Evolutionary conservation across 2,797 vertebrate genomes (phyloP), one percentile per base, ranked within the genome.

Genomic region (Peromyscus melanophrys): DNA sequence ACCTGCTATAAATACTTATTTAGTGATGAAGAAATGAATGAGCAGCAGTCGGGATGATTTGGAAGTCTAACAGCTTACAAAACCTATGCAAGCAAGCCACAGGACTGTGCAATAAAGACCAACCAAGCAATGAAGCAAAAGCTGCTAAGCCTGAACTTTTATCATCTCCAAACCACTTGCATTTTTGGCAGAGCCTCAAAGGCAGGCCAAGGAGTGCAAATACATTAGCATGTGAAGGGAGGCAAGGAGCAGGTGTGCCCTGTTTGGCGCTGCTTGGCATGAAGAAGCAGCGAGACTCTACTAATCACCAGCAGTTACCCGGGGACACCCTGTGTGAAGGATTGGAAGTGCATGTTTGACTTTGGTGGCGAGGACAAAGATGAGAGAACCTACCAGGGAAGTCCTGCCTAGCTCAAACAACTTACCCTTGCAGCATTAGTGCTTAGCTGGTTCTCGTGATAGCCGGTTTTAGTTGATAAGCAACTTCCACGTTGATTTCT

Each of bases 41-140:
- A 69, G 71, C 57, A 55, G 43, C 34, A 67, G 57, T n/a, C 76
- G 16, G n/a, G 61, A 61, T 83, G 21, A 57, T 49, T 88, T 81
- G 46, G 65, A 92, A 91, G 78, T 57, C 27, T 52, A 1, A 14
- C 71, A 57, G 10, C 69, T n/a, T 84, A 43, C 83, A 76, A 65
- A 92, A 46, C 63, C 69, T 78, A 40, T 73, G 59, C 65, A 71
- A 73, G 59, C 71, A 71, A 73, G 43, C 69, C 25, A 61, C 40
- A 55, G 9, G 14, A n/a, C 40, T 61, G 4, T 78, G 73, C 49
- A 95, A 65, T 77, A 78, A 87, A 73, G 59, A 78, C 52, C 31
- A 46, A 76, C 40, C 57, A 87, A 88, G 81, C 61, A 31, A 96
- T 71, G 81, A 82, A 67, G 77, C 21, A 69, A 86, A 75, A 63